A percentile compares a stretch with the other conserved stretches of the same genome.
These are phyloP conservation scores for Cryptomyrus ogoouensis DNA, from an alignment of 2,113 vertebrate species.

Conservation along the genomic window DNA sequence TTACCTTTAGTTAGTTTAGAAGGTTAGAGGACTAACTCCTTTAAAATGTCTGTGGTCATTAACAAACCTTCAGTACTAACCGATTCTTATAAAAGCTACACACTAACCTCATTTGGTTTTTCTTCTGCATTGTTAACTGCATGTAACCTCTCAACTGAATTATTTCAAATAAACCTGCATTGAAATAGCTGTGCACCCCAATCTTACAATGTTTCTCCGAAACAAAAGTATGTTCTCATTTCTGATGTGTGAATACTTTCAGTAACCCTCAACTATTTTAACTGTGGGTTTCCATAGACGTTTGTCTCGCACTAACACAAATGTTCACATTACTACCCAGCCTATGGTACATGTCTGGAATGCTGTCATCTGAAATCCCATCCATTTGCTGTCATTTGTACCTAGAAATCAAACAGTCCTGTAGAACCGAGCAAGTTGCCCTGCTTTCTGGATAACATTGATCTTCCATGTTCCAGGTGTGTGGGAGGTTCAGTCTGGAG, in stretches of 20 bases:
- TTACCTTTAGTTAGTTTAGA: slow-evolving; percentile 48
- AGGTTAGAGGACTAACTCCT: slow-evolving; percentile 54
- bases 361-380: not conserved
- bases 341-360: not conserved
- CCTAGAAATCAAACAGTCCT: not conserved
- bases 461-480: slow-evolving; percentile 53
- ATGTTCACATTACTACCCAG: not conserved
- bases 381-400: not conserved
- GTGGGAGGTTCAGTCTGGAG: slow-evolving; percentile 88
- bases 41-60: slow-evolving; percentile 83
- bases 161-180: not conserved
- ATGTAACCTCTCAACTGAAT: not conserved
- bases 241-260: not conserved
- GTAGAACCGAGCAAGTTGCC: not conserved
- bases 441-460: slow-evolving; percentile 22
- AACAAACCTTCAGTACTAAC: slow-evolving; percentile 54
- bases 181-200: not conserved
- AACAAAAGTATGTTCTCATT: not conserved
- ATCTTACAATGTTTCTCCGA: not conserved
- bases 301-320: not conserved
- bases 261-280: not conserved
- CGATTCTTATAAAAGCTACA: slow-evolving; percentile 26
- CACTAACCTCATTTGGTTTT: slow-evolving; percentile 16
- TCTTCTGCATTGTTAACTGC: not conserved
- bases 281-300: not conserved